Evolutionary conservation across 2,113 vertebrate species (phyloP).

Genomic region (Talpa occidentalis): DNA sequence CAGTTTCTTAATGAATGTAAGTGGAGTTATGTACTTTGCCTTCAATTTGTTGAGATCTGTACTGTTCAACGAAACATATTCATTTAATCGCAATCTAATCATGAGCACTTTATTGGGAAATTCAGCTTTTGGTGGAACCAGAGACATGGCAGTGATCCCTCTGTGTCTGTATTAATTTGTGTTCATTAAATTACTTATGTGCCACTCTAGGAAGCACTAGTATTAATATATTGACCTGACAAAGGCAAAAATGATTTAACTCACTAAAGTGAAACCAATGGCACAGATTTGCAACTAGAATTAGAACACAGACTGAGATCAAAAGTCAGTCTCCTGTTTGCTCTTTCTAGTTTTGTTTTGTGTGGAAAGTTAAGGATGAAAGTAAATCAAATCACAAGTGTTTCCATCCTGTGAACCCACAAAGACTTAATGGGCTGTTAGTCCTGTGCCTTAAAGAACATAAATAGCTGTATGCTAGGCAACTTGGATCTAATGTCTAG

Average conservation of each 20-base stretch:
- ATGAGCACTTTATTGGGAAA: conserved; percentile 32
- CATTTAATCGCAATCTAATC: not conserved
- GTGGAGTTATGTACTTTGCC: not conserved
- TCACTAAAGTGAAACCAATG: conserved; percentile 4
- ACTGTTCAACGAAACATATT: not conserved
- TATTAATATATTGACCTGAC: conserved; percentile 38
- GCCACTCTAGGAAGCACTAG: not conserved
- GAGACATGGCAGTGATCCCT: not conserved
- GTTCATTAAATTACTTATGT: conserved; percentile 30
- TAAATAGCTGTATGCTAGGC: not conserved
- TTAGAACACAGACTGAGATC: conserved; percentile 13
- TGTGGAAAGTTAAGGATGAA: not conserved
- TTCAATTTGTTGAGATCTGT: not conserved
- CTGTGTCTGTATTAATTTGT: conserved; percentile 21
- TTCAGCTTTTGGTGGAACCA: not conserved
- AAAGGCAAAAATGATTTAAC: conserved; percentile 52
- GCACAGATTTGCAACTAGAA: conserved; percentile 34
- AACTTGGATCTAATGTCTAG: not conserved
- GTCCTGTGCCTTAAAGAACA: not conserved
- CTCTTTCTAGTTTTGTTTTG: not conserved
- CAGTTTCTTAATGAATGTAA: not conserved
- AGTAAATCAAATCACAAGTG: conserved; percentile 42
- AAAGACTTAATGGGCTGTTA: not conserved
- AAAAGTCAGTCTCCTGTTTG: not conserved
- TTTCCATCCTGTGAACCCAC: not conserved